phyloP scores from a whole-genome alignment of 2,888 invertebrate species.

The Drosophila mayaguana region DNA sequence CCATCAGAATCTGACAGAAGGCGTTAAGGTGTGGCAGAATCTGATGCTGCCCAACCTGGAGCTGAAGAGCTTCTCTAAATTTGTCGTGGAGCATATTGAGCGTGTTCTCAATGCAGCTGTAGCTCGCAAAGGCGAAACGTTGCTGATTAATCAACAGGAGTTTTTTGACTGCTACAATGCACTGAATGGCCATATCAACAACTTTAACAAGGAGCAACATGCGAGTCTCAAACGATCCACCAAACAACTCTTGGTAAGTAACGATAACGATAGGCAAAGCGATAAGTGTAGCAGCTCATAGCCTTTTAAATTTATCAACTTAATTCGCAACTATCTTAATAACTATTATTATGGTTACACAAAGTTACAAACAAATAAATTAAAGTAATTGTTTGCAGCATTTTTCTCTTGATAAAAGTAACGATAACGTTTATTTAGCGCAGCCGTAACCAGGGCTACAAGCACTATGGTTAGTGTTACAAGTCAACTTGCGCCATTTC shows the following conservation, averaged over 20 bases:
- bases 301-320: not conserved
- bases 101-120: constrained; percentile 67
- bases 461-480: too few species aligned
- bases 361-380: not conserved
- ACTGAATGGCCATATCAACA: constrained; percentile 64
- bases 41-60: constrained; percentile 90
- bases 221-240: constrained; percentile 77
- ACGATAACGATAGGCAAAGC: not conserved
- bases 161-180: constrained; percentile 80
- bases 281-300: not conserved
- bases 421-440: not conserved
- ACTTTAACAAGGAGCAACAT: constrained; percentile 79
- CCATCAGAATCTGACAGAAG: constrained; percentile 87
- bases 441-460: not conserved
- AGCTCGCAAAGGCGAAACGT: constrained; percentile 43
- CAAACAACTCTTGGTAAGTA: constrained; percentile 75
- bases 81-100: constrained; percentile 88
- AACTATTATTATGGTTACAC: not conserved
- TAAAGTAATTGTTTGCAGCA: not conserved
- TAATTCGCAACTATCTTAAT: not conserved
- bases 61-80: constrained; percentile 89
- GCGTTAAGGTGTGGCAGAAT: constrained; percentile 91
- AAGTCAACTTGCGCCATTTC: not conserved
- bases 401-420: not conserved
- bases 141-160: constrained; percentile 68